A percentile compares a stretch with the other conserved stretches of the same genome.
These are phyloP conservation scores for Silvanus unidentatus DNA, from an alignment of 2,888 invertebrate genomes.

Conservation along the genomic window DNA sequence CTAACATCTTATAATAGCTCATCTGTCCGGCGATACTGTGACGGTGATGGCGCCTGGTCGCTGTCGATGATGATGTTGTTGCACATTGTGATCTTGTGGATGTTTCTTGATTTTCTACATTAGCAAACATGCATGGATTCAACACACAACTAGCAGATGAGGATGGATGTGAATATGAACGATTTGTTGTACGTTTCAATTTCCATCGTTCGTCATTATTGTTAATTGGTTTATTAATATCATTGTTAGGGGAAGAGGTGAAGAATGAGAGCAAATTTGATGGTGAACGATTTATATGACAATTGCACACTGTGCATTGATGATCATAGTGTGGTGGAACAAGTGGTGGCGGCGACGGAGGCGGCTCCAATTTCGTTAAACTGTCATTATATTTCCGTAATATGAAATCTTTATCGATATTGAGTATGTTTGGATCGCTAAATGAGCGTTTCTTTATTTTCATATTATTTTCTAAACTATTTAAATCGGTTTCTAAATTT, in stretches of 20 bases:
- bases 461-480: constrained; percentile 15
- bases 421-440: constrained; percentile 44
- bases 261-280: constrained; percentile 41
- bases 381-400: constrained; percentile 32
- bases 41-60: constrained; percentile 69
- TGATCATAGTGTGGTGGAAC: constrained; percentile 29
- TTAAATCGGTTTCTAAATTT: constrained; percentile 35
- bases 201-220: not conserved
- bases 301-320: constrained; percentile 27
- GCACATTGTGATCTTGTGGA: too few relatives aligned
- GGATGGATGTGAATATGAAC: constrained; percentile 38
- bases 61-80: constrained; percentile 4
- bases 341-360: constrained; percentile 30
- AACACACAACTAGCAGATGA: constrained; percentile 26
- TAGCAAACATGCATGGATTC: constrained; percentile 37
- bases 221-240: too few relatives aligned
- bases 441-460: constrained; percentile 35
- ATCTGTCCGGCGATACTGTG: constrained; percentile 95
- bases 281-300: constrained; percentile 25
- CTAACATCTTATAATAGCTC: constrained; percentile 88
- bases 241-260: too few relatives aligned
- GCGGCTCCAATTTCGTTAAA: constrained; percentile 14
- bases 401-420: constrained; percentile 30
- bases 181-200: constrained; percentile 20
- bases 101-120: constrained; percentile 41